phyloP scores from a whole-genome alignment of 2,113 vertebrate species.

The Australoheros scitulus region DNA sequence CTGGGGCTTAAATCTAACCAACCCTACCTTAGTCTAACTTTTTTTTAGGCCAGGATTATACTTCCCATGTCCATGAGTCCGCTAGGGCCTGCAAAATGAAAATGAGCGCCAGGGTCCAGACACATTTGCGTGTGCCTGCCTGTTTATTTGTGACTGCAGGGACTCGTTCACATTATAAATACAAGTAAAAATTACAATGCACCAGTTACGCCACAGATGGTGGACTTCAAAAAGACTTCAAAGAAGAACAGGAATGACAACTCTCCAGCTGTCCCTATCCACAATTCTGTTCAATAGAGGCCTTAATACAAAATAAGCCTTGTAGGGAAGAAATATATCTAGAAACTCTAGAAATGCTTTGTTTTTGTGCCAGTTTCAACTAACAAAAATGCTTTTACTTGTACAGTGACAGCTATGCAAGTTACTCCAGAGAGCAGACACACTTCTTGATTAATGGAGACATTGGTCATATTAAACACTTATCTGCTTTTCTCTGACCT shows the following conservation, averaged over 20 bases:
- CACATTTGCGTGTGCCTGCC: not conserved
- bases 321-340: not conserved
- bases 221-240: not conserved
- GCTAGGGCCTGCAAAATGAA: not conserved
- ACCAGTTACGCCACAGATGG: too few relatives aligned
- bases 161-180: not conserved
- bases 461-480: conserved; percentile 1
- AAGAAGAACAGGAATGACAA: not conserved
- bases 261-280: not conserved
- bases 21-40: not conserved
- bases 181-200: not conserved
- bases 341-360: not conserved
- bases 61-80: not conserved
- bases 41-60: not conserved
- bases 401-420: not conserved
- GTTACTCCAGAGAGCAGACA: not conserved
- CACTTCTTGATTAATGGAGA: conserved; percentile 12
- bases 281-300: not conserved
- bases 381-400: not conserved
- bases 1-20: not conserved
- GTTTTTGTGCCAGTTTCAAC: not conserved
- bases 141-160: not conserved
- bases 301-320: accelerated
- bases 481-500: conserved; percentile 52
- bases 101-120: not conserved